Evolutionary conservation across 1,140 invertebrate genomes (phyloP).

Genomic region (Caenorhabditis latens): DNA sequence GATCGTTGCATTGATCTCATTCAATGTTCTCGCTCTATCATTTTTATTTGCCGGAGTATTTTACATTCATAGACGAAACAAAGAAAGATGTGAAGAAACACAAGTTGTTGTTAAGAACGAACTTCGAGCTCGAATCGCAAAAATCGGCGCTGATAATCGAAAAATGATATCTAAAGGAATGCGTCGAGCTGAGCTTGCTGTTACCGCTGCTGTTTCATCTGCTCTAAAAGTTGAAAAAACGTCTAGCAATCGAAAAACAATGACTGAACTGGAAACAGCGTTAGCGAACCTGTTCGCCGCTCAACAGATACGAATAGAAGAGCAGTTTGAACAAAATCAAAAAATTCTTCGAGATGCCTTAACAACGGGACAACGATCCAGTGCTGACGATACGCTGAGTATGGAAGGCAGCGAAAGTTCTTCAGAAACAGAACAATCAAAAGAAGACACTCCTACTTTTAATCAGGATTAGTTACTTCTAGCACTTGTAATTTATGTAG

Average conservation of each 20-base stretch:
- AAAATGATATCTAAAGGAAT: slow-evolving; percentile 38
- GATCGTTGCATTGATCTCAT: slow-evolving; percentile 17
- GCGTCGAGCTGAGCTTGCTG: slow-evolving; percentile 8
- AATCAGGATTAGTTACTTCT: background rate
- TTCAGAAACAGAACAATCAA: slow-evolving; percentile 21
- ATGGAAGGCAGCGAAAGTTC: slow-evolving; percentile 33
- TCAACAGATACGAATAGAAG: slow-evolving; percentile 21
- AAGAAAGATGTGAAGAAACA: slow-evolving; percentile 36
- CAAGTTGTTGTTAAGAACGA: background rate
- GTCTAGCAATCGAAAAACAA: background rate
- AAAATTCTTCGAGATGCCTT: slow-evolving; percentile 15
- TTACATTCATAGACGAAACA: slow-evolving; percentile 51
- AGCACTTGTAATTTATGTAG: background rate
- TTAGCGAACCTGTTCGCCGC: slow-evolving; percentile 16
- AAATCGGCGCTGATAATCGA: background rate
- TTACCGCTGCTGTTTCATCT: slow-evolving; percentile 16
- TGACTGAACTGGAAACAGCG: slow-evolving; percentile 24
- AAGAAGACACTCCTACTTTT: slow-evolving; percentile 5
- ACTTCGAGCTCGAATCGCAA: slow-evolving; percentile 11
- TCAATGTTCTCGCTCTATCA: slow-evolving; percentile 9
- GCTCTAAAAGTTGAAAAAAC: slow-evolving; percentile 40
- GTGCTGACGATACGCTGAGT: slow-evolving; percentile 26
- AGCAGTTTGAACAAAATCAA: slow-evolving; percentile 34
- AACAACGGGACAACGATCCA: background rate
- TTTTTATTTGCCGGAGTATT: slow-evolving; percentile 39